Percentiles rank a stretch among this genome's conserved stretches.
Evolutionary conservation across 2,113 vertebrate species (phyloP).

Genomic region (Phocoena phocoena): DNA sequence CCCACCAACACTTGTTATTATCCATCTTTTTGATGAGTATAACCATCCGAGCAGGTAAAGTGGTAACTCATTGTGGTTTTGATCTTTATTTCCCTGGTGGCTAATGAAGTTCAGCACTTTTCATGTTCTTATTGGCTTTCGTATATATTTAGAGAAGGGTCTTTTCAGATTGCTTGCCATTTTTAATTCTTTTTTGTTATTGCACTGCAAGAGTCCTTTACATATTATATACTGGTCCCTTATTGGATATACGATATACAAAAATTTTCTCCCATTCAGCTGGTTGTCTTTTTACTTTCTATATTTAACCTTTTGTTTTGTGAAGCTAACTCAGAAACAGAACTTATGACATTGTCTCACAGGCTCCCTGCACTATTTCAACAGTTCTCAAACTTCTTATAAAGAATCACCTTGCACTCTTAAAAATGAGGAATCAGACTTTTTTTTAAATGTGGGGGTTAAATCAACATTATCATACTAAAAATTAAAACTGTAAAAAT

Average conservation of each 20-base stretch:
- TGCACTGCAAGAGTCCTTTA: background rate
- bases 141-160: background rate
- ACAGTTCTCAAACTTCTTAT: background rate
- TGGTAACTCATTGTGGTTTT: background rate
- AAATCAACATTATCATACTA: background rate
- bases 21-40: background rate
- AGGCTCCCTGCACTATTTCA: background rate
- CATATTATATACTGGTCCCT: background rate
- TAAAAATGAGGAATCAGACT: background rate
- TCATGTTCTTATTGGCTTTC: background rate
- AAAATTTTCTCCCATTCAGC: background rate
- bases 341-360: background rate
- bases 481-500: background rate
- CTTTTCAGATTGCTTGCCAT: background rate
- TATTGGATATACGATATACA: background rate
- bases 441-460: background rate
- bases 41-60: background rate
- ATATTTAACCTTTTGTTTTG: background rate
- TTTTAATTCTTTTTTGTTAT: conserved; percentile 1
- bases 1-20: background rate
- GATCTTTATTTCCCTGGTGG: background rate
- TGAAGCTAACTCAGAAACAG: background rate
- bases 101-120: background rate
- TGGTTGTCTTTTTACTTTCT: background rate
- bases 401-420: background rate